Percentiles rank a stretch among this genome's conserved stretches.
phyloP scores from a whole-genome alignment of 2,888 invertebrate species.

The Nymphalis polychloros region DNA sequence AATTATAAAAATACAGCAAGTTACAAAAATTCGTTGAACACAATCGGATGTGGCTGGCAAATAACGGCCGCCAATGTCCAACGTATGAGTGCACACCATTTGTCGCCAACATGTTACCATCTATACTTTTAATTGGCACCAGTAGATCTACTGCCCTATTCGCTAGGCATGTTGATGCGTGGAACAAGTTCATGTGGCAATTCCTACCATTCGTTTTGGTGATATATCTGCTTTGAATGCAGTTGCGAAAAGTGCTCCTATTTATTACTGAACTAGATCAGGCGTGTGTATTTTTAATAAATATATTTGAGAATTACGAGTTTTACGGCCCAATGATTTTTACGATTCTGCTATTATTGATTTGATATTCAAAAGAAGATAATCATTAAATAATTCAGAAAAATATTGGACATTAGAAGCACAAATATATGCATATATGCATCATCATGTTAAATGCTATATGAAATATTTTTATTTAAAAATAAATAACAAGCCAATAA shows the following conservation, averaged over 20 bases:
- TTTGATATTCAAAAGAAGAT: too few relatives aligned
- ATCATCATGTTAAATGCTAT: too few relatives aligned
- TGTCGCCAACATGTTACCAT: slow-evolving; percentile 67
- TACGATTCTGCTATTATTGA: too few relatives aligned
- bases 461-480: too few relatives aligned
- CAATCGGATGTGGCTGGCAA: slow-evolving; percentile 11
- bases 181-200: slow-evolving; percentile 49
- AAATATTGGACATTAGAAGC: too few relatives aligned
- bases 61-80: slow-evolving; percentile 40
- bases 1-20: too few relatives aligned
- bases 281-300: not conserved
- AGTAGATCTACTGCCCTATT: slow-evolving; percentile 65
- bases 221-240: slow-evolving; percentile 38
- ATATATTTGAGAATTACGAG: too few relatives aligned
- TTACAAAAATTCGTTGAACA: not conserved
- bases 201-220: slow-evolving; percentile 36
- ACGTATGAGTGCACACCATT: slow-evolving; percentile 55
- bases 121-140: slow-evolving; percentile 77
- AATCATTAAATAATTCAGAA: too few relatives aligned
- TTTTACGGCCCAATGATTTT: too few relatives aligned
- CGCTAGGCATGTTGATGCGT: slow-evolving; percentile 61
- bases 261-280: slow-evolving; percentile 22
- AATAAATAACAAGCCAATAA: too few relatives aligned
- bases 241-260: slow-evolving; percentile 18
- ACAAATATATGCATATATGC: too few relatives aligned